phyloP scores from a whole-genome alignment of 2,888 invertebrate genomes.

The Eupithecia subfuscata region DNA sequence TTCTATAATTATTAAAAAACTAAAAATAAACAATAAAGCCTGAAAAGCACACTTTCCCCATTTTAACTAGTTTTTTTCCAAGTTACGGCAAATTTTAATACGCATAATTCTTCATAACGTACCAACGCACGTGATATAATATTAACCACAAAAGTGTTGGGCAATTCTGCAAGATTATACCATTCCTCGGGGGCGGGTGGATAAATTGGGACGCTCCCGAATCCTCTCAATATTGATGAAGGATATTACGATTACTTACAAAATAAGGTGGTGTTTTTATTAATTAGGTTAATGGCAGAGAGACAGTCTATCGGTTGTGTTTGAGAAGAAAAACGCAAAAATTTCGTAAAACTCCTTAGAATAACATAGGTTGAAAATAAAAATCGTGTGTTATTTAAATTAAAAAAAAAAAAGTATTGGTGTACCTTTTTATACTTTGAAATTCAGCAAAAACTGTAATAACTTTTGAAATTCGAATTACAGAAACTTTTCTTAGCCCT shows the following conservation, averaged over 20 bases:
- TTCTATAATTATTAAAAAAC: too few relatives aligned
- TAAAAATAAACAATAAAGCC: background rate
- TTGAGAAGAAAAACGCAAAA: too few relatives aligned
- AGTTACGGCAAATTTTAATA: background rate
- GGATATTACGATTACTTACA: slow-evolving; percentile 5
- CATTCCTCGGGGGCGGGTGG: slow-evolving; percentile 54
- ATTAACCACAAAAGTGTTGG: slow-evolving; percentile 55
- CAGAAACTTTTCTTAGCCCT: background rate
- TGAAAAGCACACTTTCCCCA: background rate
- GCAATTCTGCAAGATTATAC: slow-evolving; percentile 61
- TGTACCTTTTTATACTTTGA: background rate
- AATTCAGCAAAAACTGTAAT: background rate
- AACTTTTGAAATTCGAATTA: background rate
- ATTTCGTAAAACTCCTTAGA: background rate
- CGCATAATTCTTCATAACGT: background rate
- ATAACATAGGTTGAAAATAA: background rate
- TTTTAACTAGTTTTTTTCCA: background rate
- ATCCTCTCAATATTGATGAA: slow-evolving; percentile 42
- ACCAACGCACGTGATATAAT: slow-evolving; percentile 31
- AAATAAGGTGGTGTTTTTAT: background rate
- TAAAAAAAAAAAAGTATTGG: background rate
- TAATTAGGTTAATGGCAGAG: background rate
- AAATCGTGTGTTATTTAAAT: background rate
- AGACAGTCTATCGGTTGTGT: too few relatives aligned
- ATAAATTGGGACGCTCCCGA: slow-evolving; percentile 48